Base-by-base conservation (phyloP, 2,797 vertebrate species). In the Melanogrammus aeglefinus region DNA sequence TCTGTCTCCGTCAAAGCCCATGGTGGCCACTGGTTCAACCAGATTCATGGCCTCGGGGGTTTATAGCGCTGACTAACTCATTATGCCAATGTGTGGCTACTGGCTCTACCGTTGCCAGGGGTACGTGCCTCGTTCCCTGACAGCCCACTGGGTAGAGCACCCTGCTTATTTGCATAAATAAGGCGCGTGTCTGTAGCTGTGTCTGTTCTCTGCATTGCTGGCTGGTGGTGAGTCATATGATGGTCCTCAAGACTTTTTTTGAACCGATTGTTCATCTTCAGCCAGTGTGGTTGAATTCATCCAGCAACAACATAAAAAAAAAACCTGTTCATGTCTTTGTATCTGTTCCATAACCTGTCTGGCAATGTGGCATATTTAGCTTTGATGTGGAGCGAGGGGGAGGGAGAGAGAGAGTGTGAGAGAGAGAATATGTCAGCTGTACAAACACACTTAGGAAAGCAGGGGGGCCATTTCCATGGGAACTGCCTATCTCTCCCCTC, bases 361-460 rank as follows among this genome's bases (percentile, higher is more conserved):
- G 83, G 79, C 81, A 82, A 86, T 88, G 82, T 72, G 80, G 74
- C 74, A 75, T 38, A 47, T 73, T 39, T 79, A 77, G 81, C 36
- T 89, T 89, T 90, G 85, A 88, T 91, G 88, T 81, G 79, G 79
- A 72, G 21, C 75, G 75, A 77, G 80, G 0, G 29, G 6, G 69
- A 71, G 69, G 13, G 29, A 71, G 38, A 76, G 57, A 35, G 41
- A 77, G 72, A 51, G 80, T 80, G n/a, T 75, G 79, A 29, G 21
- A 76, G 57, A 41, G 41, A 78, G 72, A 63, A 79, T 1, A 80
- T 83, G 83, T 90, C 91, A 92, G 92, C 91, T 93, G 93, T 90
- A 77, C 89, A 92, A 92, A 92, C 90, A 92, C 82, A 82, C 38
- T 66, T 29, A 38, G 12, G 24, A n/a, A 51, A 38, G 33, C 13